Evolutionary conservation across 1,140 invertebrate genomes (phyloP).

Genomic region (Araneus ventricosus): DNA sequence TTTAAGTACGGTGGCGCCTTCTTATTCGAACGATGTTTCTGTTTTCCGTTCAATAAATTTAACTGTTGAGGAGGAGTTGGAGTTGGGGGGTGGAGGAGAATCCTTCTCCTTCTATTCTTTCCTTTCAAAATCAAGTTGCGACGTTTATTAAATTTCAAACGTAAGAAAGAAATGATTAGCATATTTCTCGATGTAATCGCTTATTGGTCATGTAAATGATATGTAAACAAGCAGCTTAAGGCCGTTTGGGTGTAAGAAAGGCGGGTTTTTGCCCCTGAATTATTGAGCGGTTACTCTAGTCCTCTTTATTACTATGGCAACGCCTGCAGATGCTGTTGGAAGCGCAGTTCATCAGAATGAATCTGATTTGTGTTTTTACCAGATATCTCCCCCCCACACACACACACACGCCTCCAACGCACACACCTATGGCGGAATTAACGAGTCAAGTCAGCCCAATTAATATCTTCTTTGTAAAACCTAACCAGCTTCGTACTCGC

Average conservation of each 20-base stretch:
- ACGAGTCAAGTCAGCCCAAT: slow-evolving; percentile 19
- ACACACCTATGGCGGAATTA: not conserved
- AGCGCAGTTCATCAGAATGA: slow-evolving; percentile 43
- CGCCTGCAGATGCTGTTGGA: not conserved
- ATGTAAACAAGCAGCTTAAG: slow-evolving; percentile 61
- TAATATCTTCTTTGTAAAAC: slow-evolving; percentile 22
- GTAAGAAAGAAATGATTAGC: slow-evolving; percentile 62
- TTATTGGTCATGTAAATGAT: slow-evolving; percentile 60
- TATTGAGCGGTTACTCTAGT: slow-evolving; percentile 38
- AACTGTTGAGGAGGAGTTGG: not conserved
- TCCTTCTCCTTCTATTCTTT: slow-evolving; percentile 7
- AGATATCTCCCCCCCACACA: not conserved
- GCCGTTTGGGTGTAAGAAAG: slow-evolving; percentile 56
- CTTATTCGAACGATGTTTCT: slow-evolving; percentile 24
- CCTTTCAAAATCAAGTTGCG: not conserved
- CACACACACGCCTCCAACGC: not conserved
- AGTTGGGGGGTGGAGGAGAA: not conserved
- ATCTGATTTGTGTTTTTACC: slow-evolving; percentile 33
- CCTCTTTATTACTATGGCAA: slow-evolving; percentile 48
- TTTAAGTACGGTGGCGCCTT: slow-evolving; percentile 8
- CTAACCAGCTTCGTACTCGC: not conserved
- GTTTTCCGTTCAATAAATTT: slow-evolving; percentile 39
- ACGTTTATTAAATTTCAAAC: slow-evolving; percentile 69
- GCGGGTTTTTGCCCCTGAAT: slow-evolving; percentile 37
- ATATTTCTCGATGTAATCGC: slow-evolving; percentile 53